Evolutionary conservation across 2,113 vertebrate genomes (phyloP).

Genomic region (Colaptes auratus): DNA sequence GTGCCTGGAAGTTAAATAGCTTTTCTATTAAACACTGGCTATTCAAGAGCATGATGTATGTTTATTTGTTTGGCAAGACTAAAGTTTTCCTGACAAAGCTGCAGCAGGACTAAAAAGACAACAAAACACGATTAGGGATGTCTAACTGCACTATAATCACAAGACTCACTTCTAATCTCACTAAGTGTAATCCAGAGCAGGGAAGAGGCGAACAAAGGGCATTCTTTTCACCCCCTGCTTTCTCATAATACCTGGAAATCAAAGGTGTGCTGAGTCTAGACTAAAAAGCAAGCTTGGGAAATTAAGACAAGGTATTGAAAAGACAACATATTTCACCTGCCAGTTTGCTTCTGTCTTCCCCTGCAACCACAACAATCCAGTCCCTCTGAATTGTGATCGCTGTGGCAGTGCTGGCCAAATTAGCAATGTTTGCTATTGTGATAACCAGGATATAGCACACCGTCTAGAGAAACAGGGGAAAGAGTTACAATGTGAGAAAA

Average conservation of each 20-base stretch:
- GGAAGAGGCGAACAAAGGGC: not conserved
- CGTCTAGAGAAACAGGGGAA: constrained; percentile 79
- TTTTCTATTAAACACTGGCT: not conserved
- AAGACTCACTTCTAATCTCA: not conserved
- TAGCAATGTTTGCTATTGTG: constrained; percentile 94
- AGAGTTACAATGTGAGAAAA: not conserved
- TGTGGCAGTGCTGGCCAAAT: constrained; percentile 95
- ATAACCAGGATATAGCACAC: constrained; percentile 95
- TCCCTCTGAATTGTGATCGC: constrained; percentile 97
- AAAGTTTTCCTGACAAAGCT: not conserved
- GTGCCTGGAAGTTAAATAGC: not conserved
- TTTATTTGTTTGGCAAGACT: constrained; percentile 4
- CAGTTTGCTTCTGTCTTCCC: constrained; percentile 91
- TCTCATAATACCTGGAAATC: not conserved
- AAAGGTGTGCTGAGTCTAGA: not conserved
- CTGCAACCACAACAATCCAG: constrained; percentile 98
- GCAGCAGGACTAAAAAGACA: not conserved
- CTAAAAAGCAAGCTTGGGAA: not conserved
- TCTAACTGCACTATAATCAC: not conserved
- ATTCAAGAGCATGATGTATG: not conserved
- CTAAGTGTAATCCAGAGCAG: not conserved
- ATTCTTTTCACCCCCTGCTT: not conserved
- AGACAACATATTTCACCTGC: constrained; percentile 83
- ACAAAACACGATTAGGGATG: not conserved
- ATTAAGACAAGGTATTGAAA: constrained; percentile 21